A percentile compares a stretch with the other conserved stretches of the same genome.
These are phyloP conservation scores for Laticauda laticaudata DNA, from an alignment of 2,113 vertebrate genomes.

Conservation along the genomic window DNA sequence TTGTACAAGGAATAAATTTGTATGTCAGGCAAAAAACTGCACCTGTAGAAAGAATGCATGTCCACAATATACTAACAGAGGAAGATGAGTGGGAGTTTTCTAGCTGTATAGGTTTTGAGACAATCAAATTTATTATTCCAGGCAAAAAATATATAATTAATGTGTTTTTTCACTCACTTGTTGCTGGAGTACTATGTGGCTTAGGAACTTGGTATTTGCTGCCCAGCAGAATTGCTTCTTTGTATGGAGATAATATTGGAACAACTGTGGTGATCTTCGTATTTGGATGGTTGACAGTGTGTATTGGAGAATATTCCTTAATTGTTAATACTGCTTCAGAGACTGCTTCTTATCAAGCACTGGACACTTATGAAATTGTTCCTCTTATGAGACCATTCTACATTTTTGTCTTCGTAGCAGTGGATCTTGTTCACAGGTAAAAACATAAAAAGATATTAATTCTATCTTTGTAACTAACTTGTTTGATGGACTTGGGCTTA, in stretches of 20 bases:
- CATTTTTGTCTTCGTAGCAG: slow-evolving; percentile 86
- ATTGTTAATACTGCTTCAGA: slow-evolving; percentile 92
- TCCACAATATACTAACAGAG: slow-evolving; percentile 83
- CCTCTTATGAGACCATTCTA: slow-evolving; percentile 92
- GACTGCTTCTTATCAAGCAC: slow-evolving; percentile 92
- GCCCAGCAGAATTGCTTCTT: slow-evolving; percentile 79
- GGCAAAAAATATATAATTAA: slow-evolving; percentile 90
- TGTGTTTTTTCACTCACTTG: slow-evolving; percentile 82
- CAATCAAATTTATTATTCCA: slow-evolving; percentile 89
- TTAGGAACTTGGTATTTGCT: slow-evolving; percentile 95
- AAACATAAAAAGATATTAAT: slow-evolving; percentile 4
- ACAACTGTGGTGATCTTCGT: slow-evolving; percentile 82
- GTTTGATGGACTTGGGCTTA: not conserved
- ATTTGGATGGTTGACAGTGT: slow-evolving; percentile 91
- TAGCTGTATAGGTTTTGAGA: slow-evolving; percentile 88
- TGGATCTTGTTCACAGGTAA: slow-evolving; percentile 93
- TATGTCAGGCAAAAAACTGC: slow-evolving; percentile 78
- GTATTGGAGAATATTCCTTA: slow-evolving; percentile 92
- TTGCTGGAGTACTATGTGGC: slow-evolving; percentile 87
- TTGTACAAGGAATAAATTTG: slow-evolving; percentile 80
- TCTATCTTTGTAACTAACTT: not conserved
- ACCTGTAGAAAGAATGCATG: slow-evolving; percentile 81
- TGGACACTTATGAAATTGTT: slow-evolving; percentile 93
- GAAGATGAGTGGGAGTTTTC: slow-evolving; percentile 97
- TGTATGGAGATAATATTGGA: slow-evolving; percentile 78